Base-by-base conservation (phyloP, 2,113 vertebrate species). In the Nanorana parkeri region DNA sequence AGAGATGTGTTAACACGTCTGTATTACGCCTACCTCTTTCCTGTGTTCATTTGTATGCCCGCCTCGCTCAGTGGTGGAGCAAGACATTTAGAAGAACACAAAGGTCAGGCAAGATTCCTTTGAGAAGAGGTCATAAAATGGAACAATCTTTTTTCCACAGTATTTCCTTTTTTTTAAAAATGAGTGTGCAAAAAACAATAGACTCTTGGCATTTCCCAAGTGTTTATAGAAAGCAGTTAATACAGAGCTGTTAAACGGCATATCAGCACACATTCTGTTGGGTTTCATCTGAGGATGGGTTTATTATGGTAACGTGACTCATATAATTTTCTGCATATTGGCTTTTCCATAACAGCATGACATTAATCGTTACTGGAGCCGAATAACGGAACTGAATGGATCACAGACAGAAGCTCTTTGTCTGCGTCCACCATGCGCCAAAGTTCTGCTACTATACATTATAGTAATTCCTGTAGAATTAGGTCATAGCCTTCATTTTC, bases 211-310 rank as follows among this genome's bases (percentile, higher is more conserved):
- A 63, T 73, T 64, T 78, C 29, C 51, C 32, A n/a, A 36, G 20
- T 79, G 77, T 79, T 79, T 79, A 68, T 79, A 68, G 79, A 83
- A 84, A 71, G 3, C 2, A 61, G 72, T 61, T 74, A 52, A 84
- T 84, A 60, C 5, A 75, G 36, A 60, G 86, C 75, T 51, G 51
- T 80, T 77, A 68, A 84, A 85, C 21, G 80, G 65, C 29, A 36
- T 64, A 74, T 73, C 54, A 63, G 36, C 20, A 29, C 41, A 66
- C 23, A 32, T 74, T 81, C 36, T 26, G 52, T 20, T 32, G 41
- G 26, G 17, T 79, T 79, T 80, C 36, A 47, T 51, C 74, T 24
- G 36, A 56, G 16, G 28, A 58, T 20, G 55, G 71, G 68, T 68
- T 76, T 69, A 80, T 69, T 80, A 26, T 75, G 56, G 52, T 23